Evolutionary conservation across 2,888 invertebrate genomes (phyloP).

Genomic region (Eupsilia transversa): DNA sequence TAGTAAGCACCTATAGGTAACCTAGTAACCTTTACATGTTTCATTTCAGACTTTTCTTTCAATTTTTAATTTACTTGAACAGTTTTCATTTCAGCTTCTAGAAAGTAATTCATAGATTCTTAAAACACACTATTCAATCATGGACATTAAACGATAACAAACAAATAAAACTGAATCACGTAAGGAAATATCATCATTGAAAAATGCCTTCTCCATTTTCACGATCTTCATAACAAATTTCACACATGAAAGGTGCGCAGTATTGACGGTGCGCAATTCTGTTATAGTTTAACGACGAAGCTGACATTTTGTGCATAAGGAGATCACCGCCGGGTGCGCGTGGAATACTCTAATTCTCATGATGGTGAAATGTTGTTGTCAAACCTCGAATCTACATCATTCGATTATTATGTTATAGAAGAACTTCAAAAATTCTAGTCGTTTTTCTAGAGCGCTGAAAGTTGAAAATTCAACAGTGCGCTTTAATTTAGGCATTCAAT

Average conservation of each 20-base stretch:
- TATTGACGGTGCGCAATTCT: constrained; percentile 69
- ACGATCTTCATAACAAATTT: constrained; percentile 51
- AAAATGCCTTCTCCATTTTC: constrained; percentile 47
- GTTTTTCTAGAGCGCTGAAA: background rate
- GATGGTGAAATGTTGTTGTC: constrained; percentile 18
- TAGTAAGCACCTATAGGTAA: background rate
- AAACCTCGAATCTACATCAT: background rate
- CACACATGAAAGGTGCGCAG: constrained; percentile 60
- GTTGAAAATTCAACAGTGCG: background rate
- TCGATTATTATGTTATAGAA: background rate
- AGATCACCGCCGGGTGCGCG: constrained; percentile 82
- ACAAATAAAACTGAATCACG: background rate
- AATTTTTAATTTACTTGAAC: background rate
- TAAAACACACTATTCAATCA: background rate
- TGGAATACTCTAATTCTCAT: constrained; percentile 32
- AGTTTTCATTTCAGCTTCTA: background rate
- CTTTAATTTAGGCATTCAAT: background rate
- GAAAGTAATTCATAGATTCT: background rate
- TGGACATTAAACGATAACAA: background rate
- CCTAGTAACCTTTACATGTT: background rate
- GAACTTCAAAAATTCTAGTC: background rate
- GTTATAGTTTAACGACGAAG: constrained; percentile 82
- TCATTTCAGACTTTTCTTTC: background rate
- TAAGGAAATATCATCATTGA: background rate
- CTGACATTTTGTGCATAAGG: constrained; percentile 80